These are phyloP conservation scores for Amiota communis DNA, from an alignment of 2,888 invertebrate genomes.

Conservation along the genomic window DNA sequence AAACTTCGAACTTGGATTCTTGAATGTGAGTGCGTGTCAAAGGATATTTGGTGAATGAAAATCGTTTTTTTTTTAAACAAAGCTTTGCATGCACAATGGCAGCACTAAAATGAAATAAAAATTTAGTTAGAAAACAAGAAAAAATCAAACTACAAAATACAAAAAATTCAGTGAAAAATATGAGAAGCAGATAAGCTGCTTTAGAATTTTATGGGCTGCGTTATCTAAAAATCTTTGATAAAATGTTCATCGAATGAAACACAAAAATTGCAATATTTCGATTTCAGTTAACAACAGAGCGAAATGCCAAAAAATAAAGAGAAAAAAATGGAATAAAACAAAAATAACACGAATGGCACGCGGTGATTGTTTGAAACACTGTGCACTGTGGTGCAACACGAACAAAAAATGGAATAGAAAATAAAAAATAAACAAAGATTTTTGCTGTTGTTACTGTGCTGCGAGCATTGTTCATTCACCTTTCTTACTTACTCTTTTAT, in stretches of 20 bases:
- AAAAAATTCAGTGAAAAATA: neutral
- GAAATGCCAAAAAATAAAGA: neutral
- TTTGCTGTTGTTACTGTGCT: neutral
- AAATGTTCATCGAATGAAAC: neutral
- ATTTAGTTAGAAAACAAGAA: neutral
- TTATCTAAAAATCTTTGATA: constrained; percentile 18
- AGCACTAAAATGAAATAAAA: constrained; percentile 5
- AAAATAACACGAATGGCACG: neutral
- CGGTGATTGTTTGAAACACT: neutral
- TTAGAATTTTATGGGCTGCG: neutral
- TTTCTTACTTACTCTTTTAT: too few relatives aligned
- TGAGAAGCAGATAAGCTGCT: constrained; percentile 8
- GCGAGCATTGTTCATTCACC: neutral
- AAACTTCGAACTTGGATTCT: too few relatives aligned
- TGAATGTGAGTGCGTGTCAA: too few relatives aligned
- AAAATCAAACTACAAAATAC: neutral
- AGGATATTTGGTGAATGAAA: neutral
- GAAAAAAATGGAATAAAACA: neutral
- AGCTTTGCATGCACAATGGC: neutral
- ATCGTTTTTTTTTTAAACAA: too few relatives aligned
- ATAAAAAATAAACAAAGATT: neutral
- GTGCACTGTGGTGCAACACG: too few relatives aligned
- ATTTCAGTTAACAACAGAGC: constrained; percentile 9
- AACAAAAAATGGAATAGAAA: too few relatives aligned
- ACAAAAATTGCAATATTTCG: constrained; percentile 13